Base-by-base conservation (phyloP, 1,140 invertebrate species). In the Polyergus mexicanus region DNA sequence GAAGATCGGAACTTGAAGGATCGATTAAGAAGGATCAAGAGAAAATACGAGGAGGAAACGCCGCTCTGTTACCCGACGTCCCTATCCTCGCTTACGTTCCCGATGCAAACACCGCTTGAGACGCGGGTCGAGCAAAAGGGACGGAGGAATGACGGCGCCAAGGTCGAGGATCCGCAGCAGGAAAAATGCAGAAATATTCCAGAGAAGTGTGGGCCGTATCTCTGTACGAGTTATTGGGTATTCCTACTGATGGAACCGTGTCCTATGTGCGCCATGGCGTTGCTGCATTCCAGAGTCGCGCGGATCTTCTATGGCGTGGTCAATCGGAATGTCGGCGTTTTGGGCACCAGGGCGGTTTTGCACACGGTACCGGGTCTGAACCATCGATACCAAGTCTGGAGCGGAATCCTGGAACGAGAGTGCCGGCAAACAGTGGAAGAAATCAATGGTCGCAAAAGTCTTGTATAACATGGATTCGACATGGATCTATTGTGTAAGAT, bases 251-350 rank as follows among this genome's bases (percentile, higher is more conserved):
- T 96, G 78, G 99, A 99, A 93, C 99, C 99, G 0, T 99, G 99
- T 94, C 92, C 98, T 2, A 98, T 99, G 97, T 99, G 99, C 95
- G 96, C 98, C 0, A 99, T 99, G 99, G 98, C 98, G 0, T 94
- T 99, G 65, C 96, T 99, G 0, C 99, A 99, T 94, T 98, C 98
- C 38, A 95, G 99, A 88, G 97, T 97, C 0, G 96, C 96, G 41
- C 96, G 97, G 88, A 96, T 99, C 0, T 99, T 99, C 93, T 99
- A 98, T 92, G 96, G 96, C 16, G 92, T 95, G 10, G 81, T 94
- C 0, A 96, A 96, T 75, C 87, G 81, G 0, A 77, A 86, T 1
- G 94, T 96, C 63, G 98, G 98, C 0, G 98, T 97, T 3, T 93
- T 99, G 0, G 96, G 96, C 0, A 97, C 96, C 13, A 95, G 93